Base-by-base conservation (phyloP, 2,888 invertebrate genomes). In the Rhagium mordax region DNA sequence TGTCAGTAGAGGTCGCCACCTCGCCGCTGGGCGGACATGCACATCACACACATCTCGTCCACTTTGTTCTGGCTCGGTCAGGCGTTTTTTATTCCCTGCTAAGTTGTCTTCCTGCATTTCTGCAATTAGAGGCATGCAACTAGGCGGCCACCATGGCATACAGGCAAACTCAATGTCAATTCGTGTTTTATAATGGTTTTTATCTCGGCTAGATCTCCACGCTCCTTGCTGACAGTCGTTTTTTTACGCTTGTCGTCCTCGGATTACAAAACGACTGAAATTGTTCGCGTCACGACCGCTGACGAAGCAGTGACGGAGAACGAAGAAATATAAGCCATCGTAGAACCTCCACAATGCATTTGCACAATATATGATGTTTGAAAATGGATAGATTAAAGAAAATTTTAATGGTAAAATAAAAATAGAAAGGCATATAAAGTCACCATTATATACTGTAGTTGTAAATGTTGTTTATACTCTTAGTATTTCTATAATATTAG, bases 121-220 rank as follows among this genome's bases (percentile, higher is more conserved):
- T 78, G 78, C 77, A 81, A 82, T 82, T 82, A 82, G 74, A 70
- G 77, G 70, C 82, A 82, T 81, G 81, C 82, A 73, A 78, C 70
- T 74, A 61, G 65, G 67, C 74, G 49, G 47, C 49, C 49, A 33
- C 49, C 33, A 29, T n/a, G 48, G 51, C 16, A 47, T 29, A 70
- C 65, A 57, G 62, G 49, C 64, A 55, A 53, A 27, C 62, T 68
- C 75, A 71, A 74, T 71, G 76, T 76, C 76, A 69, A 82, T 81
- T 76, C 80, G 78, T 81, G 81, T 83, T 82, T 83, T 82, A 80
- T 83, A 82, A 82, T 82, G 76, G 81, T 80, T 82, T 81, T 81
- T 81, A 81, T 79, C 79, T 73, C 59, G 41, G 65, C 75, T 61
- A 73, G 73, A 80, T 81, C 78, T 74, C 75, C 75, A 75, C 77